phyloP scores from a whole-genome alignment of 2,888 invertebrate species.

The Tiliacea aurago region DNA sequence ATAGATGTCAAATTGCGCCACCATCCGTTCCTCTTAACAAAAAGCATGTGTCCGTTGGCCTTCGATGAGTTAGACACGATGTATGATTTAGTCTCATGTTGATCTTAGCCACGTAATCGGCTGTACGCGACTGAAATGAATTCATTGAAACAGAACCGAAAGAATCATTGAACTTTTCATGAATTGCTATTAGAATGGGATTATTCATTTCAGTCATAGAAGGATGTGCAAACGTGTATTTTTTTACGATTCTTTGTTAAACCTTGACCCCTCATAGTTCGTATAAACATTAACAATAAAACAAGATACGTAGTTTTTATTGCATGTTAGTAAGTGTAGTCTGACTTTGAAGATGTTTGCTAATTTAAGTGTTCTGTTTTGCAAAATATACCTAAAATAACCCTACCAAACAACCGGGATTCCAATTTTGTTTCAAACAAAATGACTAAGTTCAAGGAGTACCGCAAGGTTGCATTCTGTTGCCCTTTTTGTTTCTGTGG shows the following conservation, averaged over 20 bases:
- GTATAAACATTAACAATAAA: conserved; percentile 14
- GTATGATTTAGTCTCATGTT: conserved; percentile 68
- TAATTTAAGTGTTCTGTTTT: conserved; percentile 31
- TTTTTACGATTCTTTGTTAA: conserved; percentile 20
- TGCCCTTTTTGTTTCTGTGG: conserved; percentile 31
- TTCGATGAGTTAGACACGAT: conserved; percentile 70
- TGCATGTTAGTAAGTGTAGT: conserved; percentile 2
- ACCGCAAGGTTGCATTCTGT: conserved; percentile 43
- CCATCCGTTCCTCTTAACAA: conserved; percentile 79
- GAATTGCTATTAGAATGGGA: conserved; percentile 15
- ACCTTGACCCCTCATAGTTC: conserved; percentile 49
- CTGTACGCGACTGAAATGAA: conserved; percentile 40
- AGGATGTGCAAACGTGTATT: conserved; percentile 24
- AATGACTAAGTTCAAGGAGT: conserved; percentile 36
- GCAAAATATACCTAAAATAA: background rate
- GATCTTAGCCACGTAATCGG: conserved; percentile 52
- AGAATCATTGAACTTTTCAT: conserved; percentile 46
- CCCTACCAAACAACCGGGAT: background rate
- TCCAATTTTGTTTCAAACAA: background rate
- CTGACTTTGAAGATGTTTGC: conserved; percentile 13
- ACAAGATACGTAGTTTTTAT: conserved; percentile 31
- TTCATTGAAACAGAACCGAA: conserved; percentile 51
- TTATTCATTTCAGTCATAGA: conserved; percentile 17
- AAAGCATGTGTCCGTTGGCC: conserved; percentile 82
- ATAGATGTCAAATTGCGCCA: conserved; percentile 75